These are phyloP conservation scores for Lysandra bellargus DNA, from an alignment of 2,888 invertebrate genomes.

Conservation along the genomic window DNA sequence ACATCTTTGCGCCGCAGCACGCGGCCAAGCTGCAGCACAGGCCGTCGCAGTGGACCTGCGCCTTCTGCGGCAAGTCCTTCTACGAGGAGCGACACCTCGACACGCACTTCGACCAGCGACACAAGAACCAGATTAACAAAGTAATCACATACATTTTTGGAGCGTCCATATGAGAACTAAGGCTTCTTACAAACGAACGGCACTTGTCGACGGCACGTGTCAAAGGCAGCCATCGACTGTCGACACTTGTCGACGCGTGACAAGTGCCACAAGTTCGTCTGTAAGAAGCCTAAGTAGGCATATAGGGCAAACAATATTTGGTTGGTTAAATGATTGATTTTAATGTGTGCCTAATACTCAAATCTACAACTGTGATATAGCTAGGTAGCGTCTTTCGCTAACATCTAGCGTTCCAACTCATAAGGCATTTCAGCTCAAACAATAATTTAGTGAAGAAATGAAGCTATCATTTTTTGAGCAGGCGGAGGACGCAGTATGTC, in stretches of 20 bases:
- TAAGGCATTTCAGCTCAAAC: neutral
- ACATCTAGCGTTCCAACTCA: no score
- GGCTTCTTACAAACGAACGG: no score
- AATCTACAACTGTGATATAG: no score
- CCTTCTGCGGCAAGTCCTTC: conserved; percentile 94
- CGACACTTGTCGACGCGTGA: no score
- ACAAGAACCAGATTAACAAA: conserved; percentile 91
- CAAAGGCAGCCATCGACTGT: no score
- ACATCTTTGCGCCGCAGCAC: conserved; percentile 93
- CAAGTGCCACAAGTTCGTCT: no score
- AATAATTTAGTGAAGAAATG: neutral
- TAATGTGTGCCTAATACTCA: no score
- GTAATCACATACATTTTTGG: conserved; percentile 57
- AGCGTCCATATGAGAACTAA: neutral
- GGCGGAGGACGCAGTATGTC: conserved; percentile 95
- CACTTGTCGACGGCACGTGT: no score
- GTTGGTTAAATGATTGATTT: no score
- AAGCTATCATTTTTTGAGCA: conserved; percentile 53
- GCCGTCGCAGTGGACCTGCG: conserved; percentile 94
- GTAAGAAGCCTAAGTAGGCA: no score
- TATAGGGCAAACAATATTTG: no score
- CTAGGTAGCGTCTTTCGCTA: no score
- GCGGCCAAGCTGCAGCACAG: conserved; percentile 91
- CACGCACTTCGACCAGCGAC: conserved; percentile 93
- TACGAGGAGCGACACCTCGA: conserved; percentile 93